Conservation (phyloP, 1,140 invertebrate genomes). For the Gryllus bimaculatus region DNA sequence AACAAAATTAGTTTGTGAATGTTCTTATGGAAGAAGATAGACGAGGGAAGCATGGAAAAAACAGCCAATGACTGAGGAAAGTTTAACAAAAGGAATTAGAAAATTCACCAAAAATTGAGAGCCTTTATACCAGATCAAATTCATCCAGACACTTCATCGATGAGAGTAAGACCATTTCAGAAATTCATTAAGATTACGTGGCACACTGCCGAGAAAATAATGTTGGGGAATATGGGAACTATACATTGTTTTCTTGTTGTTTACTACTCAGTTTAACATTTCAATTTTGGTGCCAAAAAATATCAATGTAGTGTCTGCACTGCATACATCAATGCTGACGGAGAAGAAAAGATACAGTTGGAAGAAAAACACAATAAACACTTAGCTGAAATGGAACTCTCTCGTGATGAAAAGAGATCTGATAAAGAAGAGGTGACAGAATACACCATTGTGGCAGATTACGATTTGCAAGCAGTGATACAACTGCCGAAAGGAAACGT, state of each 20-base stretch:
- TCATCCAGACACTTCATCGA: too few relatives aligned
- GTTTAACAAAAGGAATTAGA: too few relatives aligned
- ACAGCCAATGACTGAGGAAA: too few relatives aligned
- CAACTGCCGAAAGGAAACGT: neutral
- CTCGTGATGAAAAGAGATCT: neutral
- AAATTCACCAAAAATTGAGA: too few relatives aligned
- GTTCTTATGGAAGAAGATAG: too few relatives aligned
- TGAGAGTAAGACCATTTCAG: too few relatives aligned
- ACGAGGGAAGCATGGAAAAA: too few relatives aligned
- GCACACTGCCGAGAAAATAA: too few relatives aligned
- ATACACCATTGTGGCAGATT: neutral
- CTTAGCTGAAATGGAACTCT: neutral
- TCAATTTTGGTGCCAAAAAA: neutral
- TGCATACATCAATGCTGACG: neutral
- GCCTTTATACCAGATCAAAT: too few relatives aligned
- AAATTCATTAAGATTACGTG: too few relatives aligned
- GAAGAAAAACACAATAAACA: neutral
- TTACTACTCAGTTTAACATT: neutral
- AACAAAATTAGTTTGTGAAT: too few relatives aligned
- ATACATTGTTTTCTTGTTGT: neutral
- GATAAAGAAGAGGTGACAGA: neutral
- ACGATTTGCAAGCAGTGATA: conserved; percentile 4
- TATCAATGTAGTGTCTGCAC: neutral
- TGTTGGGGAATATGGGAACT: too few relatives aligned
- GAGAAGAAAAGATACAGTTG: neutral